These are phyloP conservation scores for Onthophagus taurus DNA, from an alignment of 1,140 invertebrate species.

Conservation along the genomic window DNA sequence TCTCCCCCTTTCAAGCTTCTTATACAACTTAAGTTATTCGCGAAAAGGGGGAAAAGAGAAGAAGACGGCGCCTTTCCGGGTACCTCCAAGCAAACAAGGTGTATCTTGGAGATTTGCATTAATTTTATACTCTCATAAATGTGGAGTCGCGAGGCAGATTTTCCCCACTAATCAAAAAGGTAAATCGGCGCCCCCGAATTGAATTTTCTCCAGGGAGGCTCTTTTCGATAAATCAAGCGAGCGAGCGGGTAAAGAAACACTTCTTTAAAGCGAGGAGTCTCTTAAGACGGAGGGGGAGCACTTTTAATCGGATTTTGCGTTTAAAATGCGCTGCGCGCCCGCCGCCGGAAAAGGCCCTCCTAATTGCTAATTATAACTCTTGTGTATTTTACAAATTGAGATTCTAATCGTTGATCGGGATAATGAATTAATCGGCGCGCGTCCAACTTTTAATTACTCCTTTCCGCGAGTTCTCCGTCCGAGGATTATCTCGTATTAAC, in stretches of 20 bases:
- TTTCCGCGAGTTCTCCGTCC: no score
- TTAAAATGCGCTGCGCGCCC: conserved; percentile 32
- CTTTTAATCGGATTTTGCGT: conserved; percentile 36
- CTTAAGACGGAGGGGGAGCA: conserved; percentile 17
- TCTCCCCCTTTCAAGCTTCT: no score
- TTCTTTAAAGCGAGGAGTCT: no score
- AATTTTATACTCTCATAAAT: conserved; percentile 32
- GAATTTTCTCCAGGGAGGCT: no score
- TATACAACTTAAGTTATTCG: no score
- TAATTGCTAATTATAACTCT: conserved; percentile 38
- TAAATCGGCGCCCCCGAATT: conserved; percentile 25
- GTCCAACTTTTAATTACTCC: conserved; percentile 32
- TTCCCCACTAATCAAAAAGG: conserved; percentile 26
- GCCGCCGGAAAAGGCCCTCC: conserved; percentile 17
- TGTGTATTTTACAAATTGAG: conserved; percentile 39
- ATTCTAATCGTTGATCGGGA: conserved; percentile 38
- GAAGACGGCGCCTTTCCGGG: no score
- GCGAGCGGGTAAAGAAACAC: no score
- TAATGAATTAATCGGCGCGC: conserved; percentile 37
- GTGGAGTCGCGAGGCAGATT: conserved; percentile 22
- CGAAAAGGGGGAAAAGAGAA: no score
- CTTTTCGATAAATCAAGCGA: no score
- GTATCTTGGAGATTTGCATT: conserved; percentile 33
- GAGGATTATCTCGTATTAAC: no score
- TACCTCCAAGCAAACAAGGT: conserved; percentile 28